Conservation (phyloP, 2,113 vertebrate species). For the Eretmochelys imbricata region DNA sequence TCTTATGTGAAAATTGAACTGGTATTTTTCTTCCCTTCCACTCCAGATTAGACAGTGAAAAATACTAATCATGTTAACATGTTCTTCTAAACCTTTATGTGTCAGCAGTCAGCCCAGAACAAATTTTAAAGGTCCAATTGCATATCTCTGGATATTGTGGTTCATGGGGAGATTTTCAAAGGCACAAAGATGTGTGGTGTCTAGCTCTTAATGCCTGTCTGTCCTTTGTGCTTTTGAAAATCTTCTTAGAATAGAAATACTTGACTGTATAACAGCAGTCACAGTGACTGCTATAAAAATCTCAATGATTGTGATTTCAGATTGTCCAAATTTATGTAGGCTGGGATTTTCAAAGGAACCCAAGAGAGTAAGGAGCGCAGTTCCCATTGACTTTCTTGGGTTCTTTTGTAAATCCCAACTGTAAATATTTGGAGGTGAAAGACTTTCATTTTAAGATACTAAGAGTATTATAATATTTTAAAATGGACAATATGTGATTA, state of each 20-base stretch:
- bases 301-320: not conserved
- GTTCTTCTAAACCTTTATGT: not conserved
- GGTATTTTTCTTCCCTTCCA: not conserved
- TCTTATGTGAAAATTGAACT: not conserved
- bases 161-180: not conserved
- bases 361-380: not conserved
- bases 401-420: not conserved
- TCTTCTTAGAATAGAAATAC: not conserved
- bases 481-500: not conserved
- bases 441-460: not conserved
- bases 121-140: not conserved
- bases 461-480: not conserved
- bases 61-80: not conserved
- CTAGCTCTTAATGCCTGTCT: not conserved
- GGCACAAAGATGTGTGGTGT: not conserved
- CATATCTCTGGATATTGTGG: not conserved
- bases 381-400: accelerated
- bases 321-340: not conserved
- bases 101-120: not conserved
- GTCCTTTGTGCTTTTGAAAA: not conserved
- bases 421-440: not conserved
- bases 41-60: not conserved
- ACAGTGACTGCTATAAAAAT: accelerated
- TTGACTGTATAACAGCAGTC: accelerated
- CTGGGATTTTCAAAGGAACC: not conserved